Base-by-base conservation (phyloP, 92 coral and sea anemone genomes). In the Metridium senile region DNA sequence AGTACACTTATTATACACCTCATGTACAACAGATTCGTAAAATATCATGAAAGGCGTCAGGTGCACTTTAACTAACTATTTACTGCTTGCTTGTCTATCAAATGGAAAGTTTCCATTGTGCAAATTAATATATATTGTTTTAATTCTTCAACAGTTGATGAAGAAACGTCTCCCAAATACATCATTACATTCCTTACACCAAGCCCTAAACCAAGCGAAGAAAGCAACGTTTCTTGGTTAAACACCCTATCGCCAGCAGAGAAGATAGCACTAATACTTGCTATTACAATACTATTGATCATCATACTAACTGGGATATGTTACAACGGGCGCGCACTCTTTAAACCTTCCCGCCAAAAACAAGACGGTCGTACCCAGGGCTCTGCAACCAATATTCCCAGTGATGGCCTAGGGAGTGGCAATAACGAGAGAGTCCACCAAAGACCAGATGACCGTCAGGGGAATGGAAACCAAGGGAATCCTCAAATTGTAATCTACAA, bases 181-280 rank as follows among this genome's bases (percentile, higher is more conserved):
- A 20, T 28, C 39, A 29, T 29, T 1, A 18, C 0, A 29, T 28
- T 4, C 20, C 39, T 28, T 1, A 30, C 69, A 63, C 39, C 69
- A 63, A 63, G 45, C 23, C 62, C 76, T 8, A 9, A 17, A 2
- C 43, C 54, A 7, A 29, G 22, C 22, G 17, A 16, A 0, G 66
- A 49, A 22, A 30, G 26, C 3, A 53, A 74, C 9, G 69, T 59
- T n/a, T 45, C 17, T 32, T 74, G 79, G 79, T 4, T 74, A 32
- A 26, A 46, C 69, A 74, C 79, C 2, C 57, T 74, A 17, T 74
- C 79, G 17, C 79, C 79, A 58, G 79, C 79, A 9, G 79, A 74
- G 56, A 49, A 47, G 16, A 58, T 74, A 62, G 79, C 79, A 3
- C 3, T 74, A 9, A 74, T 74, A 9, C 19, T 74, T 8, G 32